phyloP scores from a whole-genome alignment of 2,888 invertebrate species.

The Deladenus siricidicola region DNA sequence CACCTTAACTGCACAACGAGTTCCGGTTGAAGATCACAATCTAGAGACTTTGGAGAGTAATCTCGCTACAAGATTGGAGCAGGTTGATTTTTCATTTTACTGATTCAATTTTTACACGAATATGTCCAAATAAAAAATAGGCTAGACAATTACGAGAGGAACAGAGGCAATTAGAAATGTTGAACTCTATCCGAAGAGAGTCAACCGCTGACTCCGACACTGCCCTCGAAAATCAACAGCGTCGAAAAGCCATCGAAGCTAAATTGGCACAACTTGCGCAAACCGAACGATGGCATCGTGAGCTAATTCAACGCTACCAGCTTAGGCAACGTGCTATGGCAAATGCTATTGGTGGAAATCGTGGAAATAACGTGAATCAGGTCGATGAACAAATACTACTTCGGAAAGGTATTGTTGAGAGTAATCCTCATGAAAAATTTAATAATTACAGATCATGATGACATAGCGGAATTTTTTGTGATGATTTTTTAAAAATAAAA shows the following conservation, averaged over 20 bases:
- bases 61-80: background rate
- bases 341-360: conserved; percentile 7
- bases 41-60: background rate
- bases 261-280: conserved; percentile 25
- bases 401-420: no score
- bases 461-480: background rate
- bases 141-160: conserved; percentile 18
- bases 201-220: background rate
- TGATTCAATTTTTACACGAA: no score
- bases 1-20: no score
- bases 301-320: conserved; percentile 20
- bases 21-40: no score
- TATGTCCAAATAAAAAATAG: no score
- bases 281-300: conserved; percentile 28
- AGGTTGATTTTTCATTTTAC: background rate
- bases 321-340: conserved; percentile 17
- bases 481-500: no score
- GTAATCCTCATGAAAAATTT: no score
- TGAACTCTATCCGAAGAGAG: conserved; percentile 11
- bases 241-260: conserved; percentile 1
- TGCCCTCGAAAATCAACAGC: conserved; percentile 1
- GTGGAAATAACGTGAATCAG: background rate
- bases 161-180: conserved; percentile 15
- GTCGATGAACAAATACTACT: no score
- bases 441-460: no score